Evolutionary conservation across 2,888 invertebrate genomes (phyloP), one percentile per base, ranked within the genome.

Genomic region (Hydrotaea cyrtoneurina): DNA sequence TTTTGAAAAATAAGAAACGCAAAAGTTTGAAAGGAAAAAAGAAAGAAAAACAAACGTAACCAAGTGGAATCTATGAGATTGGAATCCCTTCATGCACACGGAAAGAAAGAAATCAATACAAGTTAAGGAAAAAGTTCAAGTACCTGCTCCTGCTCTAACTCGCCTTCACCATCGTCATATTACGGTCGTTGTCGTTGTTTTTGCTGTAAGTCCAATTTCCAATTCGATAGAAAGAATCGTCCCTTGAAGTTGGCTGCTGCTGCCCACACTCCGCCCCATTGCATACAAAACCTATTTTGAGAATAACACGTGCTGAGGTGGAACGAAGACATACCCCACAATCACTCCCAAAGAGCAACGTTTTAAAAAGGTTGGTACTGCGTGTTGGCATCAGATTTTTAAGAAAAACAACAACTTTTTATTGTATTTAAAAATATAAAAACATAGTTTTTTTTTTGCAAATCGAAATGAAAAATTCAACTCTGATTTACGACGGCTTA

Each of bases 51-150:
- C 31, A 69, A 78, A n/a, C n/a, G n/a, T n/a, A n/a, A n/a, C n/a
- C n/a, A n/a, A 55, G 21, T 23, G 21, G 21, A 31, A 19, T 21
- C n/a, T 31, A 2, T 50, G 13, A 50, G 50, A 50, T 50, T 31
- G 3, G 7, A 31, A 4, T 50, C 50, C 50, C 50, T 8, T 13
- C 13, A 39, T n/a, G n/a, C n/a, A 50, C 13, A n/a, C 15, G 62
- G 31, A 73, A 73, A 78, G 36, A 19, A 39, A 75, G 80, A 82
- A 81, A 77, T 82, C 85, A 75, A 79, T 84, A 81, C 78, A 76
- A 19, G 50, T 59, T 46, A 59, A 74, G 0, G 11, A 71, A 59
- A 74, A 43, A 74, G 74, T 74, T 74, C 74, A 74, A 74, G 74
- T 74, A 74, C 74, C 74, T 74, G 74, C 74, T 46, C 31, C 31